Percentiles rank a stretch among this genome's conserved stretches.
Conservation (phyloP, 1,140 invertebrate species). For the Notospermus geniculatus region DNA sequence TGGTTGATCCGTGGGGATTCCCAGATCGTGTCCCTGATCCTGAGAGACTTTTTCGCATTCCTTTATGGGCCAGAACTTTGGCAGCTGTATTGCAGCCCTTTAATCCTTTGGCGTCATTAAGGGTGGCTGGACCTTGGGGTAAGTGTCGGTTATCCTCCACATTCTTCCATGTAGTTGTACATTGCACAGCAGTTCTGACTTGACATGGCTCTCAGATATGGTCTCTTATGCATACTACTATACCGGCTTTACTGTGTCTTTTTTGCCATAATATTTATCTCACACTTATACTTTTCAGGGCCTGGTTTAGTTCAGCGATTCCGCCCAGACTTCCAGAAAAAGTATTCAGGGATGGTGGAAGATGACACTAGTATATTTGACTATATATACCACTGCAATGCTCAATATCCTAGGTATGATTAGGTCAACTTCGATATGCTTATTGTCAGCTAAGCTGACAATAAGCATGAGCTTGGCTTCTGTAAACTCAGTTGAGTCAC, state of each 20-base stretch:
- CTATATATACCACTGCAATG: constrained; percentile 96
- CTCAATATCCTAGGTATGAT: constrained; percentile 80
- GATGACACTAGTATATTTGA: constrained; percentile 81
- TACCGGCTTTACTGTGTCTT: not conserved
- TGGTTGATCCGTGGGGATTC: constrained; percentile 98
- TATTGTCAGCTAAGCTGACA: too few species aligned
- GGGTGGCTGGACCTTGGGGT: constrained; percentile 87
- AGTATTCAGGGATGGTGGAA: constrained; percentile 70
- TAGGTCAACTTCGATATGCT: too few species aligned
- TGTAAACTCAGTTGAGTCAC: too few species aligned
- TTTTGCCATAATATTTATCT: not conserved
- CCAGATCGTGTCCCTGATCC: constrained; percentile 69
- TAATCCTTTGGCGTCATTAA: constrained; percentile 86
- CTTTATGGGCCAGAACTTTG: constrained; percentile 44
- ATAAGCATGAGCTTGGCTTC: too few species aligned
- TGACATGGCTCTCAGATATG: too few species aligned
- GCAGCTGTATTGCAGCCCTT: constrained; percentile 70
- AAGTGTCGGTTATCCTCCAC: constrained; percentile 29
- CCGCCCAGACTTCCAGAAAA: constrained; percentile 82
- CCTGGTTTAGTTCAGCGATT: constrained; percentile 81
- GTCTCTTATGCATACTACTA: too few species aligned
- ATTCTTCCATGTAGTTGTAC: constrained; percentile 17
- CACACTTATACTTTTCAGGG: constrained; percentile 59
- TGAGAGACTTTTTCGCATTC: constrained; percentile 50
- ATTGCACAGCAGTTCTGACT: not conserved